phyloP scores from a whole-genome alignment of 2,113 vertebrate genomes.

The Poeciliopsis retropinna region DNA sequence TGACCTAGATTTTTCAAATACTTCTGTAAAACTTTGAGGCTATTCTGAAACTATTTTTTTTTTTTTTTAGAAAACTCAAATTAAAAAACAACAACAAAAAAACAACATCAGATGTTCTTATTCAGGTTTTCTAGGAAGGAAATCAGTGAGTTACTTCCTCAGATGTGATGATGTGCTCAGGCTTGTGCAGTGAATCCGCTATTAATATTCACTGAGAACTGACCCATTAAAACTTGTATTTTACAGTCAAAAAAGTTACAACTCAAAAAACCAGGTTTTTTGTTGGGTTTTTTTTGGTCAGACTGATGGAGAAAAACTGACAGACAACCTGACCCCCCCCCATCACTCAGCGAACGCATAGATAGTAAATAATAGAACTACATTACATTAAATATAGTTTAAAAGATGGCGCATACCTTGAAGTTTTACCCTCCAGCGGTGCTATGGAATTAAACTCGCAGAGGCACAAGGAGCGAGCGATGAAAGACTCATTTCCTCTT shows the following conservation, averaged over 20 bases:
- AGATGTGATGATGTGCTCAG: neutral
- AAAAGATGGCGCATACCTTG: conserved; percentile 21
- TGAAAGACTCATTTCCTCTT: conserved; percentile 59
- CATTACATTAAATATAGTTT: too few species aligned
- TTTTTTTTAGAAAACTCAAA: neutral
- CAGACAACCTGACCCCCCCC: neutral
- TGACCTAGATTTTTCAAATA: neutral
- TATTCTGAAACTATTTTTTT: neutral
- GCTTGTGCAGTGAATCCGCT: neutral
- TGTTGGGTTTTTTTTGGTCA: too few species aligned
- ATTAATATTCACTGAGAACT: neutral
- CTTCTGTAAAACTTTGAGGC: neutral
- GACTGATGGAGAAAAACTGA: too few species aligned
- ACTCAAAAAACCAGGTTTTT: neutral
- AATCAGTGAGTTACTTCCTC: conserved; percentile 35
- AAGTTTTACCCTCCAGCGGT: neutral
- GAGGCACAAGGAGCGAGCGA: conserved; percentile 17
- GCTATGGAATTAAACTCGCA: neutral
- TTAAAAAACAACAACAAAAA: too few species aligned
- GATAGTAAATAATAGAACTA: neutral
- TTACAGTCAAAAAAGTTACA: neutral
- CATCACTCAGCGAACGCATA: neutral
- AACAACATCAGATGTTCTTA: neutral
- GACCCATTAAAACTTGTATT: neutral
- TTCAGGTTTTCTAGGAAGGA: conserved; percentile 8